A percentile compares a stretch with the other conserved stretches of the same genome.
phyloP scores from a whole-genome alignment of 2,888 invertebrate species.

The Allygus modestus region DNA sequence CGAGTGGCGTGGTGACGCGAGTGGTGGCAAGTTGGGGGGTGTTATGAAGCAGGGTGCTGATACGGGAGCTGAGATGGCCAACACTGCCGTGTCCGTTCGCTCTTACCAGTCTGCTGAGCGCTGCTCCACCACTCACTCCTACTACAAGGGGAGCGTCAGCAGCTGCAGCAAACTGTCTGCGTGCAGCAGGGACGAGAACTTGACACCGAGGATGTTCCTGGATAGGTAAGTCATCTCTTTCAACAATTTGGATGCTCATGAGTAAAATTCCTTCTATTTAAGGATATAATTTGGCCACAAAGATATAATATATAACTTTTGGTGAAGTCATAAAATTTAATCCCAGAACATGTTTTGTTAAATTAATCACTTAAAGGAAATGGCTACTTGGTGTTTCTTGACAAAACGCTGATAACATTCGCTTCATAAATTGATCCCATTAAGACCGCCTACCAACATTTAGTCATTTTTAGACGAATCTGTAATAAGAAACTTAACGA shows the following conservation, averaged over 20 bases:
- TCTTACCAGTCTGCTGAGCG: constrained; percentile 54
- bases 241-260: constrained; percentile 70
- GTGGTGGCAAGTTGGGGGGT: background rate
- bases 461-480: no score
- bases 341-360: no score
- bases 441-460: no score
- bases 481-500: no score
- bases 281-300: no score
- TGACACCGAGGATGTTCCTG: constrained; percentile 73
- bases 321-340: no score
- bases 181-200: constrained; percentile 64
- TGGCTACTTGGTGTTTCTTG: no score
- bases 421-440: no score
- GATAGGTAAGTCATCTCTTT: constrained; percentile 73
- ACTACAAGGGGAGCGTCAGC: constrained; percentile 56
- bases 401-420: no score
- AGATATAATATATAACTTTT: no score
- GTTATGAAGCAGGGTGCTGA: background rate
- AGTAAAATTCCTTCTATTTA: no score
- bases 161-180: constrained; percentile 57
- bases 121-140: constrained; percentile 35
- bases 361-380: no score
- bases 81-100: constrained; percentile 52
- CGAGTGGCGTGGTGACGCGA: constrained; percentile 7
- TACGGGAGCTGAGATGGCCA: constrained; percentile 45